Evolutionary conservation across 2,113 vertebrate species (phyloP).

Genomic region (Menidia beryllina): DNA sequence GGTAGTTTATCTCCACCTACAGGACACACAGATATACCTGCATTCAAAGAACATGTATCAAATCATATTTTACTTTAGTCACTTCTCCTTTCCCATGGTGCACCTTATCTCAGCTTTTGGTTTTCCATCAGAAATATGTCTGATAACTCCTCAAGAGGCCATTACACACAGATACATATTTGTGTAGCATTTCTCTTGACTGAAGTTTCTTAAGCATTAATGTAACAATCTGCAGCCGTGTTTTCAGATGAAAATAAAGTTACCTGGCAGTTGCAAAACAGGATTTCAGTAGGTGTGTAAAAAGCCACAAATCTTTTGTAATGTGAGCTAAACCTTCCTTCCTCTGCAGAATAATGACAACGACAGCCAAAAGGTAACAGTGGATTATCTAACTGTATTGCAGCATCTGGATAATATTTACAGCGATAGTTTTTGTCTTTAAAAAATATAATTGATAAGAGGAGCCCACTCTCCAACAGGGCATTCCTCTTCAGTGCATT

Average conservation of each 20-base stretch:
- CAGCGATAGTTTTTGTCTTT: constrained; percentile 38
- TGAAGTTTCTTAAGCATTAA: no score
- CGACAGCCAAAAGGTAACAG: constrained; percentile 32
- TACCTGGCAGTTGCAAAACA: neutral
- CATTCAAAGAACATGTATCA: neutral
- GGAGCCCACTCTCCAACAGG: neutral
- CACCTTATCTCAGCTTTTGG: neutral
- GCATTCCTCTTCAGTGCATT: neutral
- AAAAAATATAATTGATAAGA: constrained; percentile 7
- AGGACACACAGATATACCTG: neutral
- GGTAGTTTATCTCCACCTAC: constrained; percentile 86
- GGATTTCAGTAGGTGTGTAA: no score
- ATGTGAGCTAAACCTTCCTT: constrained; percentile 6
- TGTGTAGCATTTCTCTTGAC: no score
- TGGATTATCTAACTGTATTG: constrained; percentile 40
- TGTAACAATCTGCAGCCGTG: no score
- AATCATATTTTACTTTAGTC: neutral
- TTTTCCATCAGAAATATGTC: no score
- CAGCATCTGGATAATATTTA: constrained; percentile 31
- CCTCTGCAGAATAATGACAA: constrained; percentile 24
- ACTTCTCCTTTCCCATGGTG: neutral
- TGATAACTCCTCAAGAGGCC: no score
- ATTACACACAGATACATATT: no score
- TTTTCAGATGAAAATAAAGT: no score
- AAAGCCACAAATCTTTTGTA: no score